Evolutionary conservation across 2,797 vertebrate genomes (phyloP).

Genomic region (Saxicola maurus): DNA sequence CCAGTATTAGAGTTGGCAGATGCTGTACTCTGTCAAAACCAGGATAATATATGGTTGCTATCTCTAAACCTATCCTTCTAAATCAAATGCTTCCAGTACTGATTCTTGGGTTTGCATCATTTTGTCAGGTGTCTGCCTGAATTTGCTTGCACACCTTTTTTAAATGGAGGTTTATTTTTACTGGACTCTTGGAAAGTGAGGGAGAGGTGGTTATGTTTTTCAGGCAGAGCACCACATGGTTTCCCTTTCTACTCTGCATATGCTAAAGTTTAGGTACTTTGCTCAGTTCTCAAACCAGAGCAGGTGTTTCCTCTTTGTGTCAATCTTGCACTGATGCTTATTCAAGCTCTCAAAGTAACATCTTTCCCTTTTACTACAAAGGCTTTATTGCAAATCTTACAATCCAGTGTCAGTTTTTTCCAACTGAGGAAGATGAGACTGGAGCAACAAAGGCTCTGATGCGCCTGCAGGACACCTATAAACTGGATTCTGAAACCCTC

Average conservation of each 20-base stretch:
- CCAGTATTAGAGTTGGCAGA: background rate
- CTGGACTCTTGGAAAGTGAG: background rate
- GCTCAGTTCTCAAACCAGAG: background rate
- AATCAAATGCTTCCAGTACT: background rate
- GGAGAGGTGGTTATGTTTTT: background rate
- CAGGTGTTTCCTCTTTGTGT: background rate
- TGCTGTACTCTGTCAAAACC: background rate
- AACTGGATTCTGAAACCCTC: constrained; percentile 89
- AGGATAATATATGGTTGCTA: background rate
- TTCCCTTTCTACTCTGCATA: background rate
- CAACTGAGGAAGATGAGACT: constrained; percentile 88
- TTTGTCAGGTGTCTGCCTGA: background rate
- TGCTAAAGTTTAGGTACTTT: background rate
- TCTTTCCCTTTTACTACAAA: constrained; percentile 51
- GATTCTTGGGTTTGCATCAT: background rate
- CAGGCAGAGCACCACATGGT: background rate
- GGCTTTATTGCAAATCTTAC: constrained; percentile 94
- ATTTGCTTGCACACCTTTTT: background rate
- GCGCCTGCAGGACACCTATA: constrained; percentile 96
- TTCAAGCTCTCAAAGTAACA: background rate
- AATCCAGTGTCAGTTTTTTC: constrained; percentile 88
- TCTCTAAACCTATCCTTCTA: background rate
- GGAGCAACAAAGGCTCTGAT: constrained; percentile 93
- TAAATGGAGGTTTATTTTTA: background rate
- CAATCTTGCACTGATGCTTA: background rate